Percentiles rank a stretch among this genome's conserved stretches.
phyloP scores from a whole-genome alignment of 2,888 invertebrate genomes.

The Eupithecia insigniata region DNA sequence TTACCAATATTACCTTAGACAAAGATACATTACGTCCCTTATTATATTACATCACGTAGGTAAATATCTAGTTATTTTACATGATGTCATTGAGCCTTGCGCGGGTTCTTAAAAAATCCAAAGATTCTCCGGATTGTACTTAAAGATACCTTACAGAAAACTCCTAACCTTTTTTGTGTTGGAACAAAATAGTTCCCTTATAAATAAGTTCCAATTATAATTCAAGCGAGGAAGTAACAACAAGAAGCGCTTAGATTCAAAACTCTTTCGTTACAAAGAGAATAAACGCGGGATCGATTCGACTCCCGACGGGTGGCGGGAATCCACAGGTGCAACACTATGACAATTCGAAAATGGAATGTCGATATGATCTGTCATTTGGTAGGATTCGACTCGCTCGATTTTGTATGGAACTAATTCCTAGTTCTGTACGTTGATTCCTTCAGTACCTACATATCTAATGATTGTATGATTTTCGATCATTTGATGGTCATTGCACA shows the following conservation, averaged over 20 bases:
- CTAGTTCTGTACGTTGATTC: slow-evolving; percentile 29
- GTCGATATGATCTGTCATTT: slow-evolving; percentile 64
- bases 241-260: slow-evolving; percentile 33
- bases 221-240: slow-evolving; percentile 36
- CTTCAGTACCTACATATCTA: slow-evolving; percentile 25
- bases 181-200: not conserved
- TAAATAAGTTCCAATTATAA: slow-evolving; percentile 17
- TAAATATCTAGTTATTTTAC: not conserved
- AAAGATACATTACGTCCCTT: not conserved
- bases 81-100: not conserved
- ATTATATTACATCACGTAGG: not conserved
- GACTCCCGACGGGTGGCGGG: slow-evolving; percentile 61
- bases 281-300: slow-evolving; percentile 56
- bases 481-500: slow-evolving; percentile 26
- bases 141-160: not conserved
- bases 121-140: not conserved
- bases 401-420: slow-evolving; percentile 44
- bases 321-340: slow-evolving; percentile 58
- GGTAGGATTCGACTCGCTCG: slow-evolving; percentile 63
- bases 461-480: slow-evolving; percentile 27
- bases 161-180: not conserved
- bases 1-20: not conserved
- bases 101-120: no score
- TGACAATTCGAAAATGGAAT: slow-evolving; percentile 65
- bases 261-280: slow-evolving; percentile 36